A percentile compares a stretch with the other conserved stretches of the same genome.
Evolutionary conservation across 2,113 vertebrate species (phyloP).

Genomic region (Pituophis catenifer): DNA sequence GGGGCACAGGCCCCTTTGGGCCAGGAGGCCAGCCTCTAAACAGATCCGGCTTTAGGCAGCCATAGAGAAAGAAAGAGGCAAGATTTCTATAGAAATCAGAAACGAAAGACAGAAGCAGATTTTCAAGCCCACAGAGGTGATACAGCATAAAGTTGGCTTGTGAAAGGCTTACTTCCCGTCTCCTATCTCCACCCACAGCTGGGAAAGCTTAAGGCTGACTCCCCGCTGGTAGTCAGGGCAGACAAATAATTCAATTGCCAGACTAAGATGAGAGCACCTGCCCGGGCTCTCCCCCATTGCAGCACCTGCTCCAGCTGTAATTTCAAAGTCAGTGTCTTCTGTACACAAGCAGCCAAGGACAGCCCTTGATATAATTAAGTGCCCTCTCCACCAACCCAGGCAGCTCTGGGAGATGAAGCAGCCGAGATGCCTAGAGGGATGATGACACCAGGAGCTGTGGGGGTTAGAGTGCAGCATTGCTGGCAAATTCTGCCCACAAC

Average conservation of each 20-base stretch:
- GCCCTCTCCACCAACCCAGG: background rate
- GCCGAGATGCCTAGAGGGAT: background rate
- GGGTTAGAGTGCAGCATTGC: background rate
- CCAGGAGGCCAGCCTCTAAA: accelerated
- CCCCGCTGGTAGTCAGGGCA: background rate
- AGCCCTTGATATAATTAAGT: background rate
- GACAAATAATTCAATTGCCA: no score
- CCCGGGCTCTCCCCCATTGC: background rate
- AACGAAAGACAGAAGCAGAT: background rate
- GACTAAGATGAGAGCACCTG: background rate
- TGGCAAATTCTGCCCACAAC: background rate
- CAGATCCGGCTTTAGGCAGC: background rate
- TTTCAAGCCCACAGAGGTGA: background rate
- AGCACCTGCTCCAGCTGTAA: background rate
- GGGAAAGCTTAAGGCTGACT: background rate
- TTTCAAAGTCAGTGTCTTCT: background rate
- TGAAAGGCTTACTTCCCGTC: background rate
- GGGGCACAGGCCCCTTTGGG: accelerated
- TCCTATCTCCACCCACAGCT: background rate
- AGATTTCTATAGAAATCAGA: background rate
- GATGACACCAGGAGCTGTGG: background rate
- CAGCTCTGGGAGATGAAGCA: background rate
- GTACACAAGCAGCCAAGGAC: background rate
- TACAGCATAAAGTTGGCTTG: background rate
- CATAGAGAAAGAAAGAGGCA: background rate